These are phyloP conservation scores for Sinopyrophorus schimmeli DNA, from an alignment of 2,888 invertebrate species.

Conservation along the genomic window DNA sequence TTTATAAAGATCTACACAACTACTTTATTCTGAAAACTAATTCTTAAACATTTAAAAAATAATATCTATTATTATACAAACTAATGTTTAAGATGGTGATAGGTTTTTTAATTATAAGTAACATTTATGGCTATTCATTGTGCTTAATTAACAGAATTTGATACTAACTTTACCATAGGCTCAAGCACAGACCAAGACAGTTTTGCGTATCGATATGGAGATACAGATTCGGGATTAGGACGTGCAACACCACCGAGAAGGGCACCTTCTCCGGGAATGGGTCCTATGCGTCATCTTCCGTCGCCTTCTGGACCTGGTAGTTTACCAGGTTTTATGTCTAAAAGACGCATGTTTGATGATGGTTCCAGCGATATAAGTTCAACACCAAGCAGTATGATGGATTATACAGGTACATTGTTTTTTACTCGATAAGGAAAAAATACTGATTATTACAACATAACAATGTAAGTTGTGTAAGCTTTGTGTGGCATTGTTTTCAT, in stretches of 20 bases:
- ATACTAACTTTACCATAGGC: slow-evolving; percentile 48
- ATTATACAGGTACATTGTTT: slow-evolving; percentile 70
- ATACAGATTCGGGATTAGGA: slow-evolving; percentile 84
- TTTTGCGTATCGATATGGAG: slow-evolving; percentile 61
- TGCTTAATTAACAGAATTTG: slow-evolving; percentile 4
- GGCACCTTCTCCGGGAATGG: slow-evolving; percentile 83
- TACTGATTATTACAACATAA: not conserved
- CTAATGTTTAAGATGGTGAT: no score
- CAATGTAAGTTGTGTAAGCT: no score
- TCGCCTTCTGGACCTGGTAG: slow-evolving; percentile 86
- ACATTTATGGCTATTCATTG: no score
- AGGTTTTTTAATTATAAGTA: no score
- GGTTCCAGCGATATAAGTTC: slow-evolving; percentile 81
- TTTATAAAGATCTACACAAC: no score
- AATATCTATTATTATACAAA: no score
- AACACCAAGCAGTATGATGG: slow-evolving; percentile 83
- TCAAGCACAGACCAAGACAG: slow-evolving; percentile 64
- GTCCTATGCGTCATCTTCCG: slow-evolving; percentile 72
- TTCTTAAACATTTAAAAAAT: no score
- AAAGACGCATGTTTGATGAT: slow-evolving; percentile 68
- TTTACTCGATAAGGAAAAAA: not conserved
- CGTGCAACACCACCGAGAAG: slow-evolving; percentile 85
- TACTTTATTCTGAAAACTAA: no score
- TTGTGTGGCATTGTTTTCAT: not conserved
- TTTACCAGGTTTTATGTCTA: slow-evolving; percentile 76